Base-by-base conservation (phyloP, 2,888 invertebrate species). In the Entomobrya proxima region DNA sequence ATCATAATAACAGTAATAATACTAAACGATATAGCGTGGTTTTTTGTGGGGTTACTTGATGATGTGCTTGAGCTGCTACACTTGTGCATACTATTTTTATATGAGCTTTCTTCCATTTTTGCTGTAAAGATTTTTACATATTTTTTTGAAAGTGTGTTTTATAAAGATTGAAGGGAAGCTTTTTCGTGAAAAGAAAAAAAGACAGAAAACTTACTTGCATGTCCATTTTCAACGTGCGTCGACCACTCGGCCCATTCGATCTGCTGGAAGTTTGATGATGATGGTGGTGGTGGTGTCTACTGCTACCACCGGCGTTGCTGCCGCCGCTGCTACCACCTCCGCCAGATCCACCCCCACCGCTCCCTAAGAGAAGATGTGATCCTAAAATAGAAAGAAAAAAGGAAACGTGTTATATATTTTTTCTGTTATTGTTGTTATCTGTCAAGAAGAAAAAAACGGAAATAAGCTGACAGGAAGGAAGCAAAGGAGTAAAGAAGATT, bases 181-280 rank as follows among this genome's bases (percentile, higher is more conserved):
- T 47, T 9, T 47, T 47, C 15, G 47, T 50, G 21, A 50, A 50
- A 21, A 18, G n/a, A 50, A n/a, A 21, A 50, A 21, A 18, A 21
- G 50, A 15, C 4, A 21, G 32, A 30, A 61, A 61, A 61, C 88
- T 88, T 83, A 88, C 88, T 86, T 88, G 87, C 86, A 88, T 87
- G 87, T 88, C 88, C 88, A 88, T 88, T 77, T 86, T 88, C 86
- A 88, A 74, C 67, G 79, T 72, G 47, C 88, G 86, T 77, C 88
- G 67, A 75, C 78, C 80, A 81, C 52, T 85, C 35, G 69, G 79
- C 75, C 88, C 88, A 88, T 88, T 88, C 74, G 88, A 72, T 79
- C 88, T 88, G 61, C 55, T 88, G 50, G 58, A 58, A 67, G 76
- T 35, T 35, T 78, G 84, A 30, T 87, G 86, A 64, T 83, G 72